Evolutionary conservation across 2,888 invertebrate species (phyloP).

Genomic region (Arrhopalites spinosus): DNA sequence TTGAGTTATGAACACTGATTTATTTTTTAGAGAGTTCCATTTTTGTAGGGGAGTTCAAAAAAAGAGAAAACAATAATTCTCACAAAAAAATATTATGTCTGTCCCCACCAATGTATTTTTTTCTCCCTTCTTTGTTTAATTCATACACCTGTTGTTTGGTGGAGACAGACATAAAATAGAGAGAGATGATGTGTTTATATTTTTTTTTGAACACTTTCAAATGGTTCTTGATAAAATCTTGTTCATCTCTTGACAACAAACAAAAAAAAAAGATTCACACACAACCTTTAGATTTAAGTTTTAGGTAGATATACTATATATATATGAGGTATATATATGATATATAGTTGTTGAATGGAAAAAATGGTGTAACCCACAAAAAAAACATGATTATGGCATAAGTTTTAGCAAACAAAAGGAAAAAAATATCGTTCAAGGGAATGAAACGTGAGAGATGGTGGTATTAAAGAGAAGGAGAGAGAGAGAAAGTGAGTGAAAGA

Average conservation of each 20-base stretch:
- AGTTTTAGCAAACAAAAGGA: no score
- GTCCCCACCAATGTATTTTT: neutral
- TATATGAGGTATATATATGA: no score
- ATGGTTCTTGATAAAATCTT: neutral
- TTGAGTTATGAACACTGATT: slow-evolving; percentile 13
- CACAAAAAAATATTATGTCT: neutral
- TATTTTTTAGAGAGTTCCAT: slow-evolving; percentile 5
- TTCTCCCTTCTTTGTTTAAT: neutral
- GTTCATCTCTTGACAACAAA: neutral
- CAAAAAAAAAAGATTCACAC: neutral
- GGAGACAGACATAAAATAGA: neutral
- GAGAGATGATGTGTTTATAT: neutral
- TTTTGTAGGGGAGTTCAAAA: neutral
- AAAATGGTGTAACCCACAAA: neutral
- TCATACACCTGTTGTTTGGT: neutral
- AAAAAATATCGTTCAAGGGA: no score
- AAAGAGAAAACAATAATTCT: no score
- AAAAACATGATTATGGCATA: no score
- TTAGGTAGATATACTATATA: no score
- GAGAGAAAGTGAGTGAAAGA: neutral
- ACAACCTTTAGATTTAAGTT: no score
- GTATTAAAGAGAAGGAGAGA: neutral
- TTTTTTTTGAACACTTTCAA: no score
- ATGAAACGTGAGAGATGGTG: neutral
- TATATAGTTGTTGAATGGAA: neutral